Evolutionary conservation across 2,113 vertebrate genomes (phyloP), one percentile per base, ranked within the genome.

Genomic region (Xerus inauris): DNA sequence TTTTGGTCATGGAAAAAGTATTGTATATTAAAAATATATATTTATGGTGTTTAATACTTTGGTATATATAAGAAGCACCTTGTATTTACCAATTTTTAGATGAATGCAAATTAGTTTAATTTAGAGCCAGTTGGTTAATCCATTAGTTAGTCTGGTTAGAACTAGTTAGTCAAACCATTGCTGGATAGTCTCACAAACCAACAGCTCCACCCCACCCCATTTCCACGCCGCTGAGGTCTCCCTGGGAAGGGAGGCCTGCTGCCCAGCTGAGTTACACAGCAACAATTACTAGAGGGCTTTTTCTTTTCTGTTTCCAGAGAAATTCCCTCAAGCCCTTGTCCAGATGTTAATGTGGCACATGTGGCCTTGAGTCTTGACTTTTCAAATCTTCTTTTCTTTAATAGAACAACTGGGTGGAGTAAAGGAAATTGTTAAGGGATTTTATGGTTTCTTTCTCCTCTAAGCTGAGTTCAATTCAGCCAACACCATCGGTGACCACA

Each of bases 371-470:
- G 69, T 42, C 88, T 84, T 67, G 51, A 82, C 84, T 92, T 97
- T 83, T 91, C 86, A 77, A 88, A 59, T 79, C 89, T 94, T 94
- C 65, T 96, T 92, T 95, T 94, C 73, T 95, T 95, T 80, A 89
- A 79, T 69, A 91, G 83, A 92, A 91, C 2, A 32, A 62, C 65
- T 94, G 94, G 87, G 57, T 65, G 65, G 91, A 89, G 91, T 57
- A 83, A 87, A 96, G 83, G 89, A 96, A 94, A 94, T 96, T 73
- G 89, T 85, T 92, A 54, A 62, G 59, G 86, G 65, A 30, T 64
- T 24, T 95, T 93, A 95, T 59, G 94, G 79, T 94, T 94, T 97
- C 79, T 89, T 97, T 95, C 65, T 96, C 80, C 86, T 93, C 79
- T 91, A 73, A 94, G 80, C 35, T 42, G 65, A 81, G 93, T 54